Evolutionary conservation across 2,113 vertebrate species (phyloP).

Genomic region (Lamprotornis superbus): DNA sequence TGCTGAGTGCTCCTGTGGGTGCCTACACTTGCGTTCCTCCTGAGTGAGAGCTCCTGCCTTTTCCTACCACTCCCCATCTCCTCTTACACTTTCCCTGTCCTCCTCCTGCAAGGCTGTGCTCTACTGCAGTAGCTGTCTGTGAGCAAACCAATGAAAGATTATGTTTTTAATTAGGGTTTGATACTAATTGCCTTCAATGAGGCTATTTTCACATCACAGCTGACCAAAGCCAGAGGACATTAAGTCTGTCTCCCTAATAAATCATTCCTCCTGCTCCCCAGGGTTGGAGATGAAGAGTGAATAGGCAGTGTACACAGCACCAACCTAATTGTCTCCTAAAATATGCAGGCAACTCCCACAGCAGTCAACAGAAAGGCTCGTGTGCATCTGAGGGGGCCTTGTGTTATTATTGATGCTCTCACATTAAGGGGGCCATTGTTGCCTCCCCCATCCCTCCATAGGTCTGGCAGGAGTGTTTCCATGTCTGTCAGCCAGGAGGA

Average conservation of each 20-base stretch:
- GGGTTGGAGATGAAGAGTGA: conserved; percentile 2
- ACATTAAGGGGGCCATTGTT: not conserved
- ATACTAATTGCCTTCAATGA: conserved; percentile 22
- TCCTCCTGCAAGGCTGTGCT: not conserved
- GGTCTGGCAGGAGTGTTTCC: not conserved
- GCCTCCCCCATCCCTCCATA: not conserved
- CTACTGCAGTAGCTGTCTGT: not conserved
- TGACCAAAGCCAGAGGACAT: conserved; percentile 36
- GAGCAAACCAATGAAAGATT: not conserved
- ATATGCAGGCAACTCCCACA: conserved; percentile 51
- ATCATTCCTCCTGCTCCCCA: not conserved
- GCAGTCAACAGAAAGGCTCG: conserved; percentile 7
- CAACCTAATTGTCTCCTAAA: conserved; percentile 14
- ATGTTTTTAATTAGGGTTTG: not conserved
- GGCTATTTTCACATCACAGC: conserved; percentile 39
- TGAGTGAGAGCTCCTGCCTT: not conserved
- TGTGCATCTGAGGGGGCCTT: not conserved
- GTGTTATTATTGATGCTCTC: conserved; percentile 17
- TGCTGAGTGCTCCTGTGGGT: not conserved
- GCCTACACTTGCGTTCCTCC: not conserved
- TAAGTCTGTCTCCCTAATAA: conserved; percentile 30
- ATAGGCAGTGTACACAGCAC: not conserved
- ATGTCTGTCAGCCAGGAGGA: not conserved
- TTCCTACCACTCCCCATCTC: not conserved
- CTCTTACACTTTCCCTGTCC: not conserved